These are phyloP conservation scores for Microplitis demolitor DNA, from an alignment of 1,140 invertebrate genomes.

Conservation along the genomic window DNA sequence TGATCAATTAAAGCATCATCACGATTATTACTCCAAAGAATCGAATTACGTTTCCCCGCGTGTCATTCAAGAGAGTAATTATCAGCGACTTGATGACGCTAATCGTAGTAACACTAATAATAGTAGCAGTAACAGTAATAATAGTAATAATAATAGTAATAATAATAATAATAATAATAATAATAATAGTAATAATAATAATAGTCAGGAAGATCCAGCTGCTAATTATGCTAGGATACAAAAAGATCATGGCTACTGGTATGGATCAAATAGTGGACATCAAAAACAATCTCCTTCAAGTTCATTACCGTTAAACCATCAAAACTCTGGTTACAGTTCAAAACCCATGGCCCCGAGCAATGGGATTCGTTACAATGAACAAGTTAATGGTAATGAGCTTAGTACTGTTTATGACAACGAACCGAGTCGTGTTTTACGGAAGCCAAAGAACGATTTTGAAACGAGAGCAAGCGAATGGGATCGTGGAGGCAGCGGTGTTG, in stretches of 20 bases:
- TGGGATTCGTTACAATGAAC: slow-evolving; percentile 46
- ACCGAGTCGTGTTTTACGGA: background rate
- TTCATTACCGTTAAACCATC: slow-evolving; percentile 44
- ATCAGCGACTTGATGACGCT: slow-evolving; percentile 50
- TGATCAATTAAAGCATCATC: slow-evolving; percentile 33
- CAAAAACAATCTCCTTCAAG: slow-evolving; percentile 49
- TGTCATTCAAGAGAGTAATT: slow-evolving; percentile 49
- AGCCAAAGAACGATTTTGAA: slow-evolving; percentile 41
- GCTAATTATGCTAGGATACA: slow-evolving; percentile 54
- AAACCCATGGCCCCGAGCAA: slow-evolving; percentile 52
- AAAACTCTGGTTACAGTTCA: slow-evolving; percentile 48
- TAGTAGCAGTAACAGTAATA: background rate
- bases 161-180: too few species aligned
- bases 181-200: too few species aligned
- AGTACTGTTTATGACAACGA: slow-evolving; percentile 12
- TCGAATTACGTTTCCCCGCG: slow-evolving; percentile 52
- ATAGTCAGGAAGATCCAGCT: slow-evolving; percentile 39
- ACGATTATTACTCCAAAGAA: slow-evolving; percentile 51
- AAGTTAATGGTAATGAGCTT: slow-evolving; percentile 26
- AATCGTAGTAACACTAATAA: background rate
- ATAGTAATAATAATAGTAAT: too few species aligned
- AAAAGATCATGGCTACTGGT: slow-evolving; percentile 49
- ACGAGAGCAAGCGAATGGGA: slow-evolving; percentile 32
- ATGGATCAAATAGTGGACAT: slow-evolving; percentile 34
- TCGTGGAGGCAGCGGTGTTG: slow-evolving; percentile 9